Evolutionary conservation across 2,888 invertebrate genomes (phyloP), one percentile per base, ranked within the genome.

Genomic region (Hipparchia sbordonii): DNA sequence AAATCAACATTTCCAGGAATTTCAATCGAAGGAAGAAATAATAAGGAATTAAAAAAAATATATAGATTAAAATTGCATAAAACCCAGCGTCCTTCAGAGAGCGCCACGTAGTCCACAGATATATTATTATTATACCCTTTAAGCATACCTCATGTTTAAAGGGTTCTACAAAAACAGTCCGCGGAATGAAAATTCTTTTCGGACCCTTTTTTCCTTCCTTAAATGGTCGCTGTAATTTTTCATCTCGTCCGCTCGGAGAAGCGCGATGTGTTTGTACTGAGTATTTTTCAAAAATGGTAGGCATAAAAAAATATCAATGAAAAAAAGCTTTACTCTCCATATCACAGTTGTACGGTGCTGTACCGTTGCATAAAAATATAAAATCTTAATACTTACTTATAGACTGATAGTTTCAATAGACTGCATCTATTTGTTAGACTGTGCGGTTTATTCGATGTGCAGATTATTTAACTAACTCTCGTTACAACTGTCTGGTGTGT

Each of bases 191-290:
- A 69, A 65, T 67, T 57, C 57, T 62, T 70, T 70, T 72, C 59
- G 59, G 70, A 12, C 68, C 59, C 62, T 63, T 72, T 70, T 61
- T 67, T 46, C 67, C 48, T 61, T 67, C 61, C 56, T 67, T 66
- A 66, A 66, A 71, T 66, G 57, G 52, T 66, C 66, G 66, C 60
- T 12, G 71, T 67, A 54, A 71, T 71, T 67, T 67, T 71, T 71
- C 67, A 67, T 52, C 67, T 45, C 13, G 67, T 59, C 23, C 5
- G 59, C 33, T 60, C 12, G 23, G 9, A 12, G 46, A 10, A n/a
- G 39, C 39, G 23, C 23, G 46, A 46, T 59, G n/a, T 66, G 54
- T 54, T 39, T 12, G 39, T n/a, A 66, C 45, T 66, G 6, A 2
- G 39, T 54, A 66, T 54, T 54, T 66, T 54, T 51, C 10, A 63